Evolutionary conservation across 1,140 invertebrate species (phyloP).

Genomic region (Drosophila repleta): DNA sequence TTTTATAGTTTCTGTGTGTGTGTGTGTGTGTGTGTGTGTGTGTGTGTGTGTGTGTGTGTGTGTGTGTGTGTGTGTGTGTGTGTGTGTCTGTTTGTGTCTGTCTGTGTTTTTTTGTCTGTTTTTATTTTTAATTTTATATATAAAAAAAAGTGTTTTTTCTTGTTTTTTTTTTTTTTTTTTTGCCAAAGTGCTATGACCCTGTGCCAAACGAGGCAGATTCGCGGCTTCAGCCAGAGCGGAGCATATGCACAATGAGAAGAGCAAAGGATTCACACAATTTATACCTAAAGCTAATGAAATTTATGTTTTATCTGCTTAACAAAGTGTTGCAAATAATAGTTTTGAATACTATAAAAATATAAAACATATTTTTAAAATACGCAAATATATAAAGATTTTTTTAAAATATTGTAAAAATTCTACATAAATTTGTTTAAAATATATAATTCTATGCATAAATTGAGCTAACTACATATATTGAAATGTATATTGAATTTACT

Average conservation of each 20-base stretch:
- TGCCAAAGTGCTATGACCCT: slow-evolving; percentile 77
- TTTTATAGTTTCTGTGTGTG: slow-evolving; percentile 21
- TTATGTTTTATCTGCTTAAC: too few species aligned
- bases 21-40: background rate
- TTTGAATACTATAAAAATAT: background rate
- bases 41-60: background rate
- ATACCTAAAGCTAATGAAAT: background rate
- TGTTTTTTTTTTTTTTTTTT: slow-evolving; percentile 13
- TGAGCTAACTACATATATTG: too few species aligned
- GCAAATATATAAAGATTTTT: too few species aligned
- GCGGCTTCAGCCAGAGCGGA: slow-evolving; percentile 2
- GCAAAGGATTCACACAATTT: background rate
- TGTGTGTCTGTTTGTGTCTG: too few species aligned
- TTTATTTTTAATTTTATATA: slow-evolving; percentile 20
- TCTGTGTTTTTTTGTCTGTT: slow-evolving; percentile 24
- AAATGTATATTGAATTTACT: too few species aligned
- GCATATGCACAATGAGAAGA: slow-evolving; percentile 19
- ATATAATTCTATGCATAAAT: too few species aligned
- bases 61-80: background rate
- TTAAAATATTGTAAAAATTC: too few species aligned
- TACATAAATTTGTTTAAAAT: too few species aligned
- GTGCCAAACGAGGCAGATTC: slow-evolving; percentile 49
- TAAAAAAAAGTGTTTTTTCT: slow-evolving; percentile 15
- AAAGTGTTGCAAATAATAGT: too few species aligned
- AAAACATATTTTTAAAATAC: too few species aligned